These are phyloP conservation scores for Pterocles burchelli DNA, from an alignment of 2,113 vertebrate species.

Conservation along the genomic window DNA sequence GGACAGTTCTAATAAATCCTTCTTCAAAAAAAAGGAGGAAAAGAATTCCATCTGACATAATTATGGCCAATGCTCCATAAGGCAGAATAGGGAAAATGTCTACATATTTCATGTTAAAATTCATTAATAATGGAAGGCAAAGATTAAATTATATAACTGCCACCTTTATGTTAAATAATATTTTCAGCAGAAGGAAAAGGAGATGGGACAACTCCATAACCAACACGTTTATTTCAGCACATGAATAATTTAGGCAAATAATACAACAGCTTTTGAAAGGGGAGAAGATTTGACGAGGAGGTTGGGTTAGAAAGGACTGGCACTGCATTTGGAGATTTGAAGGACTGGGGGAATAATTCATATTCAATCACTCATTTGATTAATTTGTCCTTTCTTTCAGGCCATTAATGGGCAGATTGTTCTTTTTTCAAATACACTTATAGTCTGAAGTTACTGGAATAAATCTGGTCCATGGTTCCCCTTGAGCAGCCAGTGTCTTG, in stretches of 20 bases:
- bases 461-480: not conserved
- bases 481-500: not conserved
- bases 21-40: slow-evolving; percentile 16
- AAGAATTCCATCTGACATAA: slow-evolving; percentile 60
- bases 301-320: slow-evolving; percentile 9
- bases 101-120: slow-evolving; percentile 82
- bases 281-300: not conserved
- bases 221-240: slow-evolving; percentile 60
- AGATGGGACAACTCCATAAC: slow-evolving; percentile 43
- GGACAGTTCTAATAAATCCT: slow-evolving; percentile 45
- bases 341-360: slow-evolving; percentile 28
- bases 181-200: slow-evolving; percentile 67
- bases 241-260: slow-evolving; percentile 77
- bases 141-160: slow-evolving; percentile 80
- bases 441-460: slow-evolving; percentile 35
- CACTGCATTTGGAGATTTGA: not conserved
- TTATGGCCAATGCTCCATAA: slow-evolving; percentile 49
- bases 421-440: slow-evolving; percentile 9
- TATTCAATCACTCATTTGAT: slow-evolving; percentile 31
- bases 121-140: slow-evolving; percentile 81
- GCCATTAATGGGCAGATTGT: slow-evolving; percentile 3
- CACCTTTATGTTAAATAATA: slow-evolving; percentile 81
- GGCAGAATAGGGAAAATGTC: slow-evolving; percentile 54
- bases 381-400: slow-evolving; percentile 48
- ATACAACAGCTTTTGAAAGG: slow-evolving; percentile 62